phyloP scores from a whole-genome alignment of 2,113 vertebrate species.

The Camelus dromedarius region DNA sequence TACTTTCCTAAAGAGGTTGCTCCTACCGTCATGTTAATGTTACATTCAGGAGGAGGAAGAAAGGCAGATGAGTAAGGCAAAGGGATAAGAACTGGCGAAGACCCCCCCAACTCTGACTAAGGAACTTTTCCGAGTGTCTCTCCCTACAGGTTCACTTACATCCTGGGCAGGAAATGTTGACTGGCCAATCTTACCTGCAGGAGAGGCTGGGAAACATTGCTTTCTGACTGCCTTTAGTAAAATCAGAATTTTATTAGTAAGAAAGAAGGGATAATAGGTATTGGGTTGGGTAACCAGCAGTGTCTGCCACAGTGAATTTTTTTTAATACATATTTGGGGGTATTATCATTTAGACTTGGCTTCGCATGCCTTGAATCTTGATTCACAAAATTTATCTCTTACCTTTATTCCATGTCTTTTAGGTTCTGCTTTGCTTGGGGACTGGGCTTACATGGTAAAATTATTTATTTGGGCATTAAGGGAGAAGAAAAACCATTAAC shows the following conservation, averaged over 20 bases:
- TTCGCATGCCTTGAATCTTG: background rate
- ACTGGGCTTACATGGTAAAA: background rate
- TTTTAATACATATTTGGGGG: background rate
- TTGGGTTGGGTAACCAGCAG: background rate
- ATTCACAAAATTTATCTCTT: conserved; percentile 25
- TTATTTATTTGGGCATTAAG: background rate
- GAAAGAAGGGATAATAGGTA: background rate
- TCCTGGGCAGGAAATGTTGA: background rate
- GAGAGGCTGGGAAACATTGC: background rate
- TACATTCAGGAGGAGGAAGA: background rate
- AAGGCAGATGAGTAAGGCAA: background rate
- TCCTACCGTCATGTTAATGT: background rate
- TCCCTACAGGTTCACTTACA: background rate
- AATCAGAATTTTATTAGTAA: conserved; percentile 23
- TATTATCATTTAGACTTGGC: background rate
- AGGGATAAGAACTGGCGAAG: background rate
- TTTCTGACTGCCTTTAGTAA: conserved; percentile 7
- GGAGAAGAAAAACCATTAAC: background rate
- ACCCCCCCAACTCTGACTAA: no score
- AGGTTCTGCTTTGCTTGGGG: conserved; percentile 8
- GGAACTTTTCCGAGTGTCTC: background rate
- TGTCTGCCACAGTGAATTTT: background rate
- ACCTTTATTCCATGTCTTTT: background rate
- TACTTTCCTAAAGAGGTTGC: background rate
- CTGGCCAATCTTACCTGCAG: background rate